Evolutionary conservation across 1,140 invertebrate genomes (phyloP), one percentile per base, ranked within the genome.

Genomic region (Solenopsis fugax): DNA sequence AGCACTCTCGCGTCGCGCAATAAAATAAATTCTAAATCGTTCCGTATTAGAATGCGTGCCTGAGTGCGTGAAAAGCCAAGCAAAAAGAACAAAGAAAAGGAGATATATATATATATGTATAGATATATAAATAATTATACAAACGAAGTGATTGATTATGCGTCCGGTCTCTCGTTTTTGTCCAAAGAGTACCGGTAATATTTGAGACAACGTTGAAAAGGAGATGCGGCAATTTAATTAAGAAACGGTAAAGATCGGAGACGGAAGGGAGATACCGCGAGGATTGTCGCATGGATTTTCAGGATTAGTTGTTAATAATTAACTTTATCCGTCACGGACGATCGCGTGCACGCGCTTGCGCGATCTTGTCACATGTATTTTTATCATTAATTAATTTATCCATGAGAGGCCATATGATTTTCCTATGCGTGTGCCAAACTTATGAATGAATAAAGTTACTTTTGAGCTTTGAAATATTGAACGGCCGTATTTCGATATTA

Each of bases 21-120:
- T 93, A 93, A 93, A 93, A 90, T 92, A 91, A 92, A 94, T 94
- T 94, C 93, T 93, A 93, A 94, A 94, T 90, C 84, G 88, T 92
- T 93, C 85, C 89, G 90, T 92, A 87, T 73, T 91, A 91, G 86
- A 82, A 88, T 86, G 89, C 58, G 87, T 91, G 89, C 89, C 89
- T 89, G 89, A 76, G 69, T 89, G 88, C 56, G 75, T 86, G 88
- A 64, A 56, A 87, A 82, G 34, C 10, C 37, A 45, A 75, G 54
- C 58, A 72, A 60, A 82, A 56, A 21, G 45, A 21, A 18, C 78
- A 45, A 48, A 34, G 71, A 54, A 75, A 78, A 41, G 18, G n/a
- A 34, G 9, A 72, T 29, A 54, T 71, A 71, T 29, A 54, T 71
- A 71, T 80, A 80, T 86, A 60, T 86, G 67, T 80, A 29, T 29